Evolutionary conservation across 2,888 invertebrate genomes (phyloP).

Genomic region (Pammene aurita): DNA sequence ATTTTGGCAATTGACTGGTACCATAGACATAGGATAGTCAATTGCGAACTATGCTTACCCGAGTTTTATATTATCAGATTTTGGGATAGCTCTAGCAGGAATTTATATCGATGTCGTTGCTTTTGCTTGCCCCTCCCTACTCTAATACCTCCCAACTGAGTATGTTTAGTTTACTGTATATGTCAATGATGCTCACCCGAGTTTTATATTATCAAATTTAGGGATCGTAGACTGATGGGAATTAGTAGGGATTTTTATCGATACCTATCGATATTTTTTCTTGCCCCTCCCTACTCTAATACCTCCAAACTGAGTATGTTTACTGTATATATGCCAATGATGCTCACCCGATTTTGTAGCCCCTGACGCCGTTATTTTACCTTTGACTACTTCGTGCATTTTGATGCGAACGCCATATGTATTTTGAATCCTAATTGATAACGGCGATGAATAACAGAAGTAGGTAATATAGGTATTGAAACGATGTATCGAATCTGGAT

Average conservation of each 20-base stretch:
- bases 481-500: no score
- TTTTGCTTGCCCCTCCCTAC: background rate
- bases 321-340: constrained; percentile 10
- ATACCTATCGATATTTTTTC: background rate
- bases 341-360: constrained; percentile 18
- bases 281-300: constrained; percentile 15
- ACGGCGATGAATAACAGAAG: background rate
- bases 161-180: constrained; percentile 21
- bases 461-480: no score
- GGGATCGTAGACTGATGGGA: no score
- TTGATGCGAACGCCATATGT: background rate
- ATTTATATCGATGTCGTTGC: background rate
- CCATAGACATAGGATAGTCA: no score
- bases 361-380: constrained; percentile 2
- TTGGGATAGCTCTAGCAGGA: no score
- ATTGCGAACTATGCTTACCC: constrained; percentile 12
- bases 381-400: background rate
- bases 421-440: background rate
- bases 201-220: no score
- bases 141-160: constrained; percentile 21
- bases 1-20: no score
- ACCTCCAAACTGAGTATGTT: constrained; percentile 25
- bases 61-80: no score
- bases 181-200: constrained; percentile 10
- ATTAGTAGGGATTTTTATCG: background rate